Percentiles rank a stretch among this genome's conserved stretches.
phyloP scores from a whole-genome alignment of 2,797 vertebrate genomes.

The Champsocephalus gunnari region DNA sequence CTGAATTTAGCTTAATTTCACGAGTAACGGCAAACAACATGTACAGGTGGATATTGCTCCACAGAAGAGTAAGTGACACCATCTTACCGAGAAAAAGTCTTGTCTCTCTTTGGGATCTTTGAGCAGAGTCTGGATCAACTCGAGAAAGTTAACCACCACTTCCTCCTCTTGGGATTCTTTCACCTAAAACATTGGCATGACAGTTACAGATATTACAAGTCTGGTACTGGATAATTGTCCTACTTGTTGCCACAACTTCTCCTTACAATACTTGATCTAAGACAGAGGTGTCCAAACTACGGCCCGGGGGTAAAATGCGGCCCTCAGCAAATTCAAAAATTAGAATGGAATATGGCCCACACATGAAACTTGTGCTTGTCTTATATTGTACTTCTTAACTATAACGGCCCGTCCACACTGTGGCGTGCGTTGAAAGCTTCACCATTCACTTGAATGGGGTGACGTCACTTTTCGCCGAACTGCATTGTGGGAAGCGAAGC shows the following conservation, averaged over 20 bases:
- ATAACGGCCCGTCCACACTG: too few relatives aligned
- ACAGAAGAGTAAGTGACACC: not conserved
- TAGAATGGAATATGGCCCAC: too few relatives aligned
- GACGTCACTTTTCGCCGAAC: too few relatives aligned
- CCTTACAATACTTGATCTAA: not conserved
- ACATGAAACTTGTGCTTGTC: too few relatives aligned
- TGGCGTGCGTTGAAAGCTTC: too few relatives aligned
- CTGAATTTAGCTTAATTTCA: not conserved
- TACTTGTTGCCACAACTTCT: not conserved
- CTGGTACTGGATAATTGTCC: not conserved
- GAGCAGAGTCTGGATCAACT: conserved; percentile 77
- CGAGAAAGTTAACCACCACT: conserved; percentile 63
- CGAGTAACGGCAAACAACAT: not conserved
- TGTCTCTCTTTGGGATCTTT: conserved; percentile 73
- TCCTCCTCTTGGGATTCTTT: conserved; percentile 64
- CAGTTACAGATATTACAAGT: not conserved
- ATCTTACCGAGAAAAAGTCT: conserved; percentile 77
- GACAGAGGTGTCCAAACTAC: too few relatives aligned
- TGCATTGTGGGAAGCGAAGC: too few relatives aligned
- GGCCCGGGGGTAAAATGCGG: too few relatives aligned
- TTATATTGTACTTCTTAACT: too few relatives aligned
- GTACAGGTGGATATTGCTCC: not conserved
- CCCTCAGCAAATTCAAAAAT: too few relatives aligned
- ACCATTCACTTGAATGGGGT: too few relatives aligned
- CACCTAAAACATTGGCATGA: conserved; percentile 29